phyloP scores from a whole-genome alignment of 2,888 invertebrate species.

The Melinaea menophilus region DNA sequence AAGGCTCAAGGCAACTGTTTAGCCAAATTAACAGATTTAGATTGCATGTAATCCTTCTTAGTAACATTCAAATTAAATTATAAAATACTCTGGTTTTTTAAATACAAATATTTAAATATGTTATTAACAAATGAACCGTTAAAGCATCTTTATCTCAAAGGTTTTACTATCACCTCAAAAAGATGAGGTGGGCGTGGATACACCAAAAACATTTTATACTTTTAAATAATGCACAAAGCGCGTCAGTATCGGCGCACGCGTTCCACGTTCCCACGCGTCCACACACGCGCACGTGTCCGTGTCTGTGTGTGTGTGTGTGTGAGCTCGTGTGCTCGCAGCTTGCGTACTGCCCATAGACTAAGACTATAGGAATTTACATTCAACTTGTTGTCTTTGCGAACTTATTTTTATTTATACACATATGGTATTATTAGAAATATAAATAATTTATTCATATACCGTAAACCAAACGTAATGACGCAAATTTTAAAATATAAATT shows the following conservation, averaged over 20 bases:
- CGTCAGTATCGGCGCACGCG: slow-evolving; percentile 72
- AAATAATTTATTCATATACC: background rate
- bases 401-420: slow-evolving; percentile 4
- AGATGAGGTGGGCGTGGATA: slow-evolving; percentile 31
- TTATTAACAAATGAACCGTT: background rate
- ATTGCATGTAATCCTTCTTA: background rate
- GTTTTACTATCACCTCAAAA: slow-evolving; percentile 16
- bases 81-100: background rate
- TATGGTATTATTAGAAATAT: background rate
- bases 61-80: background rate
- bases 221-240: slow-evolving; percentile 65
- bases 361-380: slow-evolving; percentile 35
- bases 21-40: slow-evolving; percentile 21
- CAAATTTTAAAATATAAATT: no score
- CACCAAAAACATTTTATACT: slow-evolving; percentile 35
- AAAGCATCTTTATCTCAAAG: no score
- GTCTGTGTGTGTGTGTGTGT: slow-evolving; percentile 50
- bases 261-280: slow-evolving; percentile 72
- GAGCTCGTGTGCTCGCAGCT: slow-evolving; percentile 56
- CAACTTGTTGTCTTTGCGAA: slow-evolving; percentile 16
- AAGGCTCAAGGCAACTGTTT: slow-evolving; percentile 33
- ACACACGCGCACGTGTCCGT: slow-evolving; percentile 42
- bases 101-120: background rate
- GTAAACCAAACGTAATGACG: no score
- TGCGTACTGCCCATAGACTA: slow-evolving; percentile 38